Evolutionary conservation across 2,113 vertebrate species (phyloP), one percentile per base, ranked within the genome.

Genomic region (Sterna hirundo): DNA sequence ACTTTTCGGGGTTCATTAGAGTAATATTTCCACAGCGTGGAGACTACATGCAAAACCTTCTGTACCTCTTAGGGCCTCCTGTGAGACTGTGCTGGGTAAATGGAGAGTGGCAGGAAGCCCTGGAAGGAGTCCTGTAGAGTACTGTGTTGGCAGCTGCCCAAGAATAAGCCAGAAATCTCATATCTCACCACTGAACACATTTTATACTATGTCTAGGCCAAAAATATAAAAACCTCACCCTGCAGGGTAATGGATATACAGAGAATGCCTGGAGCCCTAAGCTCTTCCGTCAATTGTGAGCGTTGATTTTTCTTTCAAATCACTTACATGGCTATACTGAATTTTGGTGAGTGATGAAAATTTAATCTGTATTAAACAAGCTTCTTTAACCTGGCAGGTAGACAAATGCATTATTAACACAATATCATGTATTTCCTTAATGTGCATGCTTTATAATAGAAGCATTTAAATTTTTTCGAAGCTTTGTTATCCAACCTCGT

Each of bases 261-360:
- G 36, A 62, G 44, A 93, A 85, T 40, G 49, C 27, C 70, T 90
- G 84, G 74, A 95, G 81, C 54, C 54, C 42, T 32, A 32, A 0
- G 3, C 19, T 83, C 36, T 97, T 97, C 96, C 94, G 94, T 40
- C 94, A 91, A 70, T 94, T 95, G 96, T 95, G 60, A 92, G 4
- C 0, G 1, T 6, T 62, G 74, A 42, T 46, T 92, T 96, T 85
- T 87, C 54, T 94, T 58, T 66, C 19, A 30, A 62, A 55, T 62
- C 54, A 2, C 19, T 82, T 60, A 17, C 0, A 1, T 72, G 61
- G 27, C 30, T 74, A 9, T 3, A 11, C 36, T 74, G 76, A 51
- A 16, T 90, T 77, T 74, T 81, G 79, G 42, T 58, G 66, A 66
- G 60, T 70, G 70, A 62, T 58, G 60, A 84, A 88, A 94, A 38